Evolutionary conservation across 2,888 invertebrate species (phyloP).

Genomic region (Lampropteryx suffumata): DNA sequence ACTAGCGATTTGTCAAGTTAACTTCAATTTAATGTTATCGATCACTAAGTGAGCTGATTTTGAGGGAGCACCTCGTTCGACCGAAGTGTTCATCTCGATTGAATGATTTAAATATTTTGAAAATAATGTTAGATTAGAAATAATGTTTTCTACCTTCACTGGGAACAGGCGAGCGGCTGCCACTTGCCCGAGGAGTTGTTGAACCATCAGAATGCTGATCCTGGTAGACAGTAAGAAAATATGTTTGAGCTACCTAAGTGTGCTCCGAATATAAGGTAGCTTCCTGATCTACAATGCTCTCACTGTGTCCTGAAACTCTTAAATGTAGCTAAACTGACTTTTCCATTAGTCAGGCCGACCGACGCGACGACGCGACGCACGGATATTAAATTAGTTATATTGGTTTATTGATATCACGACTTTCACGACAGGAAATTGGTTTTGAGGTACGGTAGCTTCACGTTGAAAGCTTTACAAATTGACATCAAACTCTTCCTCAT

Average conservation of each 20-base stretch:
- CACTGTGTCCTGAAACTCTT: too few species aligned
- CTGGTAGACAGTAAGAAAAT: too few species aligned
- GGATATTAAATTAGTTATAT: neutral
- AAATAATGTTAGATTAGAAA: too few species aligned
- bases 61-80: too few species aligned
- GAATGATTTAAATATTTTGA: too few species aligned
- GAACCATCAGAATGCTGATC: slow-evolving; percentile 61
- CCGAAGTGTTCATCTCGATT: too few species aligned
- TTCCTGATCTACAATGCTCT: too few species aligned
- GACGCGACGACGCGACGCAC: neutral
- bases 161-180: slow-evolving; percentile 64
- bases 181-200: slow-evolving; percentile 54
- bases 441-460: slow-evolving; percentile 8
- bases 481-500: neutral
- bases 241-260: too few species aligned
- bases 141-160: slow-evolving; percentile 60
- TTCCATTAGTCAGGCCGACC: slow-evolving; percentile 18
- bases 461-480: slow-evolving; percentile 21
- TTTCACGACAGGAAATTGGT: slow-evolving; percentile 29
- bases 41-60: too few species aligned
- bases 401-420: slow-evolving; percentile 26
- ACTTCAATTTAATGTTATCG: too few species aligned
- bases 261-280: too few species aligned
- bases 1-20: too few species aligned
- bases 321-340: slow-evolving; percentile 6